A percentile compares a stretch with the other conserved stretches of the same genome.
Conservation (phyloP, 2,797 vertebrate species). For the Sebastes diploproa region DNA sequence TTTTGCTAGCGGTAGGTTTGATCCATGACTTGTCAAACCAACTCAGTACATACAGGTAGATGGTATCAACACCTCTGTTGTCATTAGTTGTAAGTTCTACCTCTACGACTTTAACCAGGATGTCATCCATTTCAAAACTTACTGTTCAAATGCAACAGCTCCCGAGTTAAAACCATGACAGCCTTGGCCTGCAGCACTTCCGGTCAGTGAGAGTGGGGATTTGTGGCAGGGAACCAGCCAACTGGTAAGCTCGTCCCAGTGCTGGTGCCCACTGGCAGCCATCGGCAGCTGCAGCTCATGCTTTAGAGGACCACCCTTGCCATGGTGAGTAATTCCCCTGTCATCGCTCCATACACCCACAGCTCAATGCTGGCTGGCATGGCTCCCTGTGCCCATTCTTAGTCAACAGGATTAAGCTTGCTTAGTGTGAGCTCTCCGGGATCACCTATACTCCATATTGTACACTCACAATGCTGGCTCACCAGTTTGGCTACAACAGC, state of each 20-base stretch:
- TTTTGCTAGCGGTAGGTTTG: neutral
- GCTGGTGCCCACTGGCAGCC: constrained; percentile 71
- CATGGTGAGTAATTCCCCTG: constrained; percentile 78
- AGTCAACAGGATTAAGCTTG: constrained; percentile 87
- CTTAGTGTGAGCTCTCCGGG: constrained; percentile 81
- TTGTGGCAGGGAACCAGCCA: constrained; percentile 47
- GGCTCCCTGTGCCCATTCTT: constrained; percentile 82
- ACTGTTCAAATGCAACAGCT: constrained; percentile 14
- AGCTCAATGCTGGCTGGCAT: constrained; percentile 79
- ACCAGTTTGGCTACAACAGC: constrained; percentile 75
- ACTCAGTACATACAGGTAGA: neutral
- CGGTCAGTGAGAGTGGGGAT: constrained; percentile 49
- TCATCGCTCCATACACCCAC: constrained; percentile 67
- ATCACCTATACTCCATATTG: constrained; percentile 83
- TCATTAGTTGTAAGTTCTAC: neutral
- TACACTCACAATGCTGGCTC: constrained; percentile 78
- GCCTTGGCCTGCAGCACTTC: constrained; percentile 28
- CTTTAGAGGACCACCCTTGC: constrained; percentile 75
- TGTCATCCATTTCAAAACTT: constrained; percentile 16
- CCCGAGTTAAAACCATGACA: constrained; percentile 29
- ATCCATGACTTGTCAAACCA: neutral
- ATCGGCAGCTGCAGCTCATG: constrained; percentile 37
- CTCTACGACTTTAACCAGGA: neutral
- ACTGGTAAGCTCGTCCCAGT: constrained; percentile 52
- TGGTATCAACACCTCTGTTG: neutral